These are phyloP conservation scores for Standfussiana lucernea DNA, from an alignment of 2,888 invertebrate genomes.

Conservation along the genomic window DNA sequence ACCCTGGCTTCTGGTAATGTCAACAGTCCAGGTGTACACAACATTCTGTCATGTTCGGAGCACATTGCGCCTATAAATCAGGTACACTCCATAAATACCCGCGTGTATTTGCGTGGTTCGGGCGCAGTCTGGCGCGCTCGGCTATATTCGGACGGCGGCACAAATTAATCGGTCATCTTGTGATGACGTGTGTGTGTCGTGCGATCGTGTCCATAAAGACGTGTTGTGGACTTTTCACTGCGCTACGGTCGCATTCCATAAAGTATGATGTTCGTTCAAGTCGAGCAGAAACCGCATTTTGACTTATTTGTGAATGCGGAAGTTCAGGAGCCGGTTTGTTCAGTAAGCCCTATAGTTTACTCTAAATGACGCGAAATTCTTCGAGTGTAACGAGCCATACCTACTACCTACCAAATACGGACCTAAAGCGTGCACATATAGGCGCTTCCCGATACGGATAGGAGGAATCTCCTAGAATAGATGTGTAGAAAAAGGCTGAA, in stretches of 20 bases:
- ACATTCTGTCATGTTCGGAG: constrained; percentile 20
- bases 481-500: not conserved
- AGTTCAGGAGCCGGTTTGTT: not conserved
- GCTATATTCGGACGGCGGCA: constrained; percentile 40
- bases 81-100: constrained; percentile 47
- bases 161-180: constrained; percentile 39
- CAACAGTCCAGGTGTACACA: constrained; percentile 1
- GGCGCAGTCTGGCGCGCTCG: constrained; percentile 34
- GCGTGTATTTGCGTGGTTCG: constrained; percentile 12
- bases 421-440: too few species aligned
- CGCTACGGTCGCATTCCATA: constrained; percentile 36
- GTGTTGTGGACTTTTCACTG: not conserved
- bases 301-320: constrained; percentile 35
- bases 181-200: constrained; percentile 1
- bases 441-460: too few species aligned
- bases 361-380: not conserved
- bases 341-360: not conserved
- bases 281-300: constrained; percentile 4
- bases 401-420: not conserved
- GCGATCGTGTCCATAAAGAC: constrained; percentile 9
- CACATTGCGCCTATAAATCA: constrained; percentile 41
- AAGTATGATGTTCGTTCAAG: constrained; percentile 9
- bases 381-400: not conserved
- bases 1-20: not conserved
- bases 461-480: constrained; percentile 2